These are phyloP conservation scores for Galerucella pusilla DNA, from an alignment of 2,888 invertebrate species.

Conservation along the genomic window DNA sequence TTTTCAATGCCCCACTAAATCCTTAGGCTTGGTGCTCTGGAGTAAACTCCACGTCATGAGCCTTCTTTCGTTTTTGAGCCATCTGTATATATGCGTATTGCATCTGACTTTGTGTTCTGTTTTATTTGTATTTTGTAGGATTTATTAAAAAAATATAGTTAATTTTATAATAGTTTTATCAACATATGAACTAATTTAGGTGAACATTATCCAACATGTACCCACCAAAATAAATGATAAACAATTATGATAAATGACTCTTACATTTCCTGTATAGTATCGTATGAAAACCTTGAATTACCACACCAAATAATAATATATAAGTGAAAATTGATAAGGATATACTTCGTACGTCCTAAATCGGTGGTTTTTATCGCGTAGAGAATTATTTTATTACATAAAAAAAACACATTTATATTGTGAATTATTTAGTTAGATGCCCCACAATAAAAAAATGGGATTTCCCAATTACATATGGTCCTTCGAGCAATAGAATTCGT, in stretches of 20 bases:
- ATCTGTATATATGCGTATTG: no score
- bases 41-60: no score
- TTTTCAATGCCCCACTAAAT: no score
- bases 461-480: neutral
- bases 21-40: no score
- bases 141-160: neutral
- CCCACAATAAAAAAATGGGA: neutral
- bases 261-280: constrained; percentile 40
- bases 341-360: constrained; percentile 20
- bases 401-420: neutral
- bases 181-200: constrained; percentile 48
- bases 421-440: neutral
- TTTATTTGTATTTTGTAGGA: no score
- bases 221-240: constrained; percentile 37
- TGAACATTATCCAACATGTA: constrained; percentile 39
- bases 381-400: neutral
- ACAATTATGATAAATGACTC: constrained; percentile 39
- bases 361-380: constrained; percentile 21
- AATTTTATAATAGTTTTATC: neutral
- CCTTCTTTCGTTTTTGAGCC: no score
- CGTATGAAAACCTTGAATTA: constrained; percentile 49
- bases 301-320: constrained; percentile 45
- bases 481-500: neutral
- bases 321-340: constrained; percentile 34
- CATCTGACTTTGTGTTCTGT: no score